These are phyloP conservation scores for Danaus melanippus DNA, from an alignment of 1,140 invertebrate species.

Conservation along the genomic window DNA sequence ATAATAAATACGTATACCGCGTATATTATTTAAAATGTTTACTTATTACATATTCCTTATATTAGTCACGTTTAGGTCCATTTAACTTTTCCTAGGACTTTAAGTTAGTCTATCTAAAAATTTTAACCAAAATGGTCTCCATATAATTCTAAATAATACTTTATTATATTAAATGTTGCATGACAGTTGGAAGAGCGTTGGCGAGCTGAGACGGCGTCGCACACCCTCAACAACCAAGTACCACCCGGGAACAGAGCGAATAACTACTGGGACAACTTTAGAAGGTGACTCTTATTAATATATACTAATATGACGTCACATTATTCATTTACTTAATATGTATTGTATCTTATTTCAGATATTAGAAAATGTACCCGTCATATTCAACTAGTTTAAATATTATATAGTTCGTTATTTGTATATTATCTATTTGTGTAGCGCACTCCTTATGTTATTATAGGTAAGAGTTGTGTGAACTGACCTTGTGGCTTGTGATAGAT, in stretches of 20 bases:
- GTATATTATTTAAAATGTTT: too few species aligned
- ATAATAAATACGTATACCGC: too few species aligned
- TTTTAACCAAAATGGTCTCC: too few species aligned
- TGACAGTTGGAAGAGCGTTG: conserved; percentile 60
- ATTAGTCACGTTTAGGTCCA: too few species aligned
- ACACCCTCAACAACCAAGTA: conserved; percentile 87
- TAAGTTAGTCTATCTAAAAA: too few species aligned
- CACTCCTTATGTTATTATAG: conserved; percentile 25
- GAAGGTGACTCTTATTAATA: conserved; percentile 74
- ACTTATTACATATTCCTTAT: too few species aligned
- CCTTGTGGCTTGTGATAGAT: conserved; percentile 19
- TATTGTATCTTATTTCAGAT: conserved; percentile 61
- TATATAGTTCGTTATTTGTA: conserved; percentile 25
- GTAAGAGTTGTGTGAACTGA: conserved; percentile 36
- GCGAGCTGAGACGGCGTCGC: conserved; percentile 57
- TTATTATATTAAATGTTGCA: neutral
- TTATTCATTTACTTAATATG: conserved; percentile 23
- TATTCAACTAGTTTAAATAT: conserved; percentile 28
- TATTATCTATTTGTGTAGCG: conserved; percentile 26
- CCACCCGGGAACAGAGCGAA: conserved; percentile 89
- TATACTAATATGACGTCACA: neutral
- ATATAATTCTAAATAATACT: too few species aligned
- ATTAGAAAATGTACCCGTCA: conserved; percentile 34
- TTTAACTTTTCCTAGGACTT: too few species aligned
- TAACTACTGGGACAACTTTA: conserved; percentile 94